phyloP scores from a whole-genome alignment of 1,140 invertebrate genomes.

The Neodiprion fabricii region DNA sequence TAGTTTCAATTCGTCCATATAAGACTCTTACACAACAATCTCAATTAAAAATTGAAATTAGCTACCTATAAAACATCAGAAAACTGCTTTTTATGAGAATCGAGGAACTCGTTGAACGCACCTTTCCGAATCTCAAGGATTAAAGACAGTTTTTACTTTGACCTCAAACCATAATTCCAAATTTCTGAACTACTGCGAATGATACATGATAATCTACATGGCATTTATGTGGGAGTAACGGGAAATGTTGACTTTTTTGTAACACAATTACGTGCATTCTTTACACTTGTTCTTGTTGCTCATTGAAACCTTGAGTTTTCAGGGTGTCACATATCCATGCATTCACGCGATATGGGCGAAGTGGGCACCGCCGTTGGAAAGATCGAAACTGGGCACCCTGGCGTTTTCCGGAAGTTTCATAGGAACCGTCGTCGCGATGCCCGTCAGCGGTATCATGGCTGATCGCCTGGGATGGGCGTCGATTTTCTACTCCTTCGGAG shows the following conservation, averaged over 20 bases:
- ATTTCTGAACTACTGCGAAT: background rate
- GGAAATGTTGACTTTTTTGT: no score
- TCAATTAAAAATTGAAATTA: no score
- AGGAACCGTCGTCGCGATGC: slow-evolving; percentile 83
- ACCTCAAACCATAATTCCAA: slow-evolving; percentile 7
- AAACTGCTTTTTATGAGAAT: no score
- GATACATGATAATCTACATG: slow-evolving; percentile 8
- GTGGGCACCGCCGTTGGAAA: slow-evolving; percentile 87
- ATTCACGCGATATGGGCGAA: slow-evolving; percentile 87
- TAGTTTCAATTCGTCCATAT: no score
- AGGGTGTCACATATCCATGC: slow-evolving; percentile 91
- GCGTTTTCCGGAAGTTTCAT: slow-evolving; percentile 85
- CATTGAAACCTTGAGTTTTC: slow-evolving; percentile 31
- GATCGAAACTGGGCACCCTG: slow-evolving; percentile 77
- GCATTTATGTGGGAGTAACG: no score
- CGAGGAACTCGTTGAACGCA: no score
- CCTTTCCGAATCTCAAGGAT: no score
- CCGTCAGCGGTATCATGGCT: slow-evolving; percentile 75
- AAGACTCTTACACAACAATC: no score
- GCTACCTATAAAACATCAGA: no score
- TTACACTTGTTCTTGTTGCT: background rate
- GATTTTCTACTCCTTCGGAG: slow-evolving; percentile 89
- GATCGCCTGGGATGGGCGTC: slow-evolving; percentile 81
- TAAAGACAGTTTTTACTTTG: no score
- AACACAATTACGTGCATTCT: no score